Evolutionary conservation across 2,113 vertebrate species (phyloP).

Genomic region (Falcunculus frontatus): DNA sequence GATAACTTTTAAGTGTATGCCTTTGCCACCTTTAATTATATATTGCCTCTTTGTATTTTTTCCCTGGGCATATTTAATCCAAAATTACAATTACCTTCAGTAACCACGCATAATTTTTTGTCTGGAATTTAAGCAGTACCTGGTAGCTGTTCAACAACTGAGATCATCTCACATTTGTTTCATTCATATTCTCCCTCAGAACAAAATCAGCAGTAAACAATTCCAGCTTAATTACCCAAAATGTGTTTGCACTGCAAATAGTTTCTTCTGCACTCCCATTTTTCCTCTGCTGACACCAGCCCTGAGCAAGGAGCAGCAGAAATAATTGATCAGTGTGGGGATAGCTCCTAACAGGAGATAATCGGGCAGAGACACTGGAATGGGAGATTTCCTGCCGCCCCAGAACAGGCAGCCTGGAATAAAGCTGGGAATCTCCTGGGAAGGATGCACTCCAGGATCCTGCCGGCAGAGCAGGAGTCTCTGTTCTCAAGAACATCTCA

Average conservation of each 20-base stretch:
- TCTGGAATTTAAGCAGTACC: neutral
- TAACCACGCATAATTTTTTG: neutral
- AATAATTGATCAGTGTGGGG: neutral
- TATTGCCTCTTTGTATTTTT: neutral
- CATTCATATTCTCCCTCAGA: neutral
- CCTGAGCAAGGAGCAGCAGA: neutral
- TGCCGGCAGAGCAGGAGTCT: neutral
- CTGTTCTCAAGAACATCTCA: neutral
- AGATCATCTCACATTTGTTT: neutral
- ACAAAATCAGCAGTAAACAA: neutral
- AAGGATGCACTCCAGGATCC: neutral
- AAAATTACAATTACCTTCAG: neutral
- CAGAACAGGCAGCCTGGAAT: neutral
- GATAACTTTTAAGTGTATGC: neutral
- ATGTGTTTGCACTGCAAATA: conserved; percentile 14
- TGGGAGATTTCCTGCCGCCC: neutral
- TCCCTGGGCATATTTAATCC: neutral
- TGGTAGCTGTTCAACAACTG: neutral
- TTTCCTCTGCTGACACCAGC: neutral
- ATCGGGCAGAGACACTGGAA: neutral
- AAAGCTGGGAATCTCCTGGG: neutral
- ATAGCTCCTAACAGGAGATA: neutral
- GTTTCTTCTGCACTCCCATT: neutral
- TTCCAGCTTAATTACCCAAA: conserved; percentile 18
- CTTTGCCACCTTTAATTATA: neutral